These are phyloP conservation scores for Lagopus muta DNA, from an alignment of 2,113 vertebrate species.

Conservation along the genomic window DNA sequence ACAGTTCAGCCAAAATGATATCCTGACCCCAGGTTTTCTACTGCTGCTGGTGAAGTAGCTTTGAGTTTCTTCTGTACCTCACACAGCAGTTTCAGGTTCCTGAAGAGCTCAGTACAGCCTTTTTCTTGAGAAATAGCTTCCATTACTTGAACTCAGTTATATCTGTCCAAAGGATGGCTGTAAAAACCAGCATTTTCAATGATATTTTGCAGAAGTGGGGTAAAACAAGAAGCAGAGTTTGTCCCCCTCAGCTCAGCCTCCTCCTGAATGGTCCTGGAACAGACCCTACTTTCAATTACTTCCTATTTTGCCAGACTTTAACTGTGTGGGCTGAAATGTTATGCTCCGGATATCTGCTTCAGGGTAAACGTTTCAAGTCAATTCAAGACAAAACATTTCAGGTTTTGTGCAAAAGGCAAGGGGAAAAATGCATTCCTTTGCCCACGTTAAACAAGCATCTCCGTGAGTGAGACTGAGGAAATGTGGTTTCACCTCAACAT, in stretches of 20 bases:
- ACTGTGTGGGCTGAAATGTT: conserved; percentile 36
- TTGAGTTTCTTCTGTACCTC: background rate
- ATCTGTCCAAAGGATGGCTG: background rate
- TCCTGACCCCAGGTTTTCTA: background rate
- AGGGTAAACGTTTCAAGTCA: background rate
- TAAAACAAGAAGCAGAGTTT: background rate
- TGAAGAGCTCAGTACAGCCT: accelerated
- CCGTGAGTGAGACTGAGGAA: background rate
- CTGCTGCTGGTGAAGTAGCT: background rate
- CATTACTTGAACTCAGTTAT: background rate
- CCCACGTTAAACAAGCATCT: conserved; percentile 11
- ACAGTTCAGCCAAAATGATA: background rate
- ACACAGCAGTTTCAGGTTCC: background rate
- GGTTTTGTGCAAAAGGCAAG: background rate
- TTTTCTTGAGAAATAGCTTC: background rate
- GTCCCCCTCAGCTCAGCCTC: background rate
- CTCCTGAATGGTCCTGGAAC: background rate
- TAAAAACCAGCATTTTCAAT: background rate
- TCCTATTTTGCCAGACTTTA: conserved; percentile 8
- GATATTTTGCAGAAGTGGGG: background rate
- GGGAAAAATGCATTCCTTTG: conserved; percentile 42
- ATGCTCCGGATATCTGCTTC: conserved; percentile 29
- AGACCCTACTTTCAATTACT: background rate
- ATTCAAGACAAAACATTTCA: background rate
- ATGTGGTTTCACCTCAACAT: background rate